Evolutionary conservation across 2,113 vertebrate genomes (phyloP).

Genomic region (Chloropsis hardwickii): DNA sequence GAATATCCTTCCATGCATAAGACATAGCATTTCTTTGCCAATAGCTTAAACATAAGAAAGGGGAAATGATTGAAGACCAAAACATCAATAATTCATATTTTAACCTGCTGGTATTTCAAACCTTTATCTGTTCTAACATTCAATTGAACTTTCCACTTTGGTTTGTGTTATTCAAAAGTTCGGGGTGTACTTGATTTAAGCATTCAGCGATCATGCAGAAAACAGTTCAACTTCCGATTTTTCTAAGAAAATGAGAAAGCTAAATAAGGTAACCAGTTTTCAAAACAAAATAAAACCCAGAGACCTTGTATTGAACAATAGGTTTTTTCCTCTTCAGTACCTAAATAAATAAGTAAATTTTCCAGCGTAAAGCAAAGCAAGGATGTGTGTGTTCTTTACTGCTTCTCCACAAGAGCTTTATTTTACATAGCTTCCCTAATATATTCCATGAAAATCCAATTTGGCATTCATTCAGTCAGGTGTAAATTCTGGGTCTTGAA

Average conservation of each 20-base stretch:
- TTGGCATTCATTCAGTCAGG: neutral
- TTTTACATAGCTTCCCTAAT: neutral
- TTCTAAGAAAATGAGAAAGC: neutral
- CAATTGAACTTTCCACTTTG: neutral
- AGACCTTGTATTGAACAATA: neutral
- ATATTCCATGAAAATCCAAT: neutral
- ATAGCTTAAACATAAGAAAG: neutral
- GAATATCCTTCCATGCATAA: neutral
- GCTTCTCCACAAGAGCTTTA: neutral
- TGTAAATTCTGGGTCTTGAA: neutral
- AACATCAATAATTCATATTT: neutral
- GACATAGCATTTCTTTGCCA: neutral
- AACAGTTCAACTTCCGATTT: neutral
- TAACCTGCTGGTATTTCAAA: neutral
- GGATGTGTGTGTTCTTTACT: neutral
- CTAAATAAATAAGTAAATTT: neutral
- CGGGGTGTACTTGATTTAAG: neutral
- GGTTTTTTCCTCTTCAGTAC: neutral
- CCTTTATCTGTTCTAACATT: neutral
- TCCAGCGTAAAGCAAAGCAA: neutral
- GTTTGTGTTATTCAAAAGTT: neutral
- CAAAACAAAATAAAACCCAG: neutral
- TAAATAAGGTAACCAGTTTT: neutral
- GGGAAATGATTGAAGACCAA: fast-evolving
- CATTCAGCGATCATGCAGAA: neutral